These are phyloP conservation scores for Beaufortia kweichowensis DNA, from an alignment of 2,113 vertebrate genomes.

Conservation along the genomic window DNA sequence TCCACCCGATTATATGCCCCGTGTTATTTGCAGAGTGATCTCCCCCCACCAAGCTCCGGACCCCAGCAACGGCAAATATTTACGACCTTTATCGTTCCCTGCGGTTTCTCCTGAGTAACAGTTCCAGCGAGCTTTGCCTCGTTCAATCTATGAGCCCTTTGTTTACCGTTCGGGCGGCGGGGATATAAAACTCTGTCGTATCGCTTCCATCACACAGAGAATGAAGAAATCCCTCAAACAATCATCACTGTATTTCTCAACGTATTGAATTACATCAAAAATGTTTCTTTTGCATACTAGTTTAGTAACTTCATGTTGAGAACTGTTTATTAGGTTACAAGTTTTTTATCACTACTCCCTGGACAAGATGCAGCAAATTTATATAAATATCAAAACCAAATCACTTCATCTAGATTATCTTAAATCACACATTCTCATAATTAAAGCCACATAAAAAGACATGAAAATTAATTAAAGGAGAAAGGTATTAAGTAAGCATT, in stretches of 20 bases:
- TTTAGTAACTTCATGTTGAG: slow-evolving; percentile 48
- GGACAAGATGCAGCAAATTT: too few relatives aligned
- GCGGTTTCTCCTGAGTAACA: slow-evolving; percentile 72
- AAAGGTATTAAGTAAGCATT: slow-evolving; percentile 6
- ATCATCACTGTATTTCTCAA: slow-evolving; percentile 48
- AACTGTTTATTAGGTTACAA: too few relatives aligned
- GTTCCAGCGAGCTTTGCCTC: slow-evolving; percentile 61
- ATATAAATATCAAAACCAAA: background rate
- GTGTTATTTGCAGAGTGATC: slow-evolving; percentile 69
- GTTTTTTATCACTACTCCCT: too few relatives aligned
- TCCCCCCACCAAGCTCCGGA: slow-evolving; percentile 57
- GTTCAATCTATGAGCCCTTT: slow-evolving; percentile 70
- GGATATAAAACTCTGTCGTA: slow-evolving; percentile 73
- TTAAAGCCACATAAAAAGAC: slow-evolving; percentile 38
- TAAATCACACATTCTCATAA: slow-evolving; percentile 27
- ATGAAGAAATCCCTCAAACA: slow-evolving; percentile 21
- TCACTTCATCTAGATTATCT: slow-evolving; percentile 30
- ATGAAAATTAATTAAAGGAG: slow-evolving; percentile 38
- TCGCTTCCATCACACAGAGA: slow-evolving; percentile 4
- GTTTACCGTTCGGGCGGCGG: slow-evolving; percentile 69
- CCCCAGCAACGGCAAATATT: slow-evolving; percentile 75
- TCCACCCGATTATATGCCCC: slow-evolving; percentile 75
- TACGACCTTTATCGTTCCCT: slow-evolving; percentile 74
- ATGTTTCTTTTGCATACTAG: slow-evolving; percentile 46
- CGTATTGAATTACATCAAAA: slow-evolving; percentile 51